Percentiles rank a stretch among this genome's conserved stretches.
Evolutionary conservation across 2,113 vertebrate species (phyloP).

Genomic region (Bos indicus): DNA sequence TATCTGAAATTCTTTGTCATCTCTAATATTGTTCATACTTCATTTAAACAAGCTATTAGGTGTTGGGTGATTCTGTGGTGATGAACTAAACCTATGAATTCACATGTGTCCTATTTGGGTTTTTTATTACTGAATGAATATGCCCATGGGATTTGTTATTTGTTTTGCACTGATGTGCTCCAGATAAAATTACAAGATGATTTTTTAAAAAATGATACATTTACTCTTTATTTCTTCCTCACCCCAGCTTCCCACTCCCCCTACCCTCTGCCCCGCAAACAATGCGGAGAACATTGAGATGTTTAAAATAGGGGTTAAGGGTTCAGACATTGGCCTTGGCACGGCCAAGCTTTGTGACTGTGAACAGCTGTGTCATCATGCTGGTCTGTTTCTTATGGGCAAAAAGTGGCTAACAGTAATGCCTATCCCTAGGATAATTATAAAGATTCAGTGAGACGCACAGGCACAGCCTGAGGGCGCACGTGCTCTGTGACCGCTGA

Average conservation of each 20-base stretch:
- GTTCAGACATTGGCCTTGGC: not conserved
- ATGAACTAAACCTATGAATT: not conserved
- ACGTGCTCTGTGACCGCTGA: not conserved
- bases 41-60: conserved; percentile 43
- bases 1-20: conserved; percentile 54
- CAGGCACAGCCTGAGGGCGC: rapidly evolving
- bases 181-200: not conserved
- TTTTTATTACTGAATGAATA: not conserved
- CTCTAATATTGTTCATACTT: conserved; percentile 25
- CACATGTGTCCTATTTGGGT: not conserved
- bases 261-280: too few relatives aligned
- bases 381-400: not conserved
- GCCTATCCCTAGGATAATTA: not conserved
- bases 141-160: conserved; percentile 15
- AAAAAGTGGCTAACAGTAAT: not conserved
- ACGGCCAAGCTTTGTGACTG: not conserved
- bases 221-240: not conserved
- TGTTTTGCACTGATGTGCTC: not conserved
- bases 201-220: not conserved
- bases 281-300: not conserved
- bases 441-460: not conserved
- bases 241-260: not conserved
- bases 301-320: not conserved
- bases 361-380: not conserved
- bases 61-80: conserved; percentile 18